A percentile compares a stretch with the other conserved stretches of the same genome.
Conservation (phyloP, 92 coral and sea anemone genomes). For the Epizoanthus ramosus region DNA sequence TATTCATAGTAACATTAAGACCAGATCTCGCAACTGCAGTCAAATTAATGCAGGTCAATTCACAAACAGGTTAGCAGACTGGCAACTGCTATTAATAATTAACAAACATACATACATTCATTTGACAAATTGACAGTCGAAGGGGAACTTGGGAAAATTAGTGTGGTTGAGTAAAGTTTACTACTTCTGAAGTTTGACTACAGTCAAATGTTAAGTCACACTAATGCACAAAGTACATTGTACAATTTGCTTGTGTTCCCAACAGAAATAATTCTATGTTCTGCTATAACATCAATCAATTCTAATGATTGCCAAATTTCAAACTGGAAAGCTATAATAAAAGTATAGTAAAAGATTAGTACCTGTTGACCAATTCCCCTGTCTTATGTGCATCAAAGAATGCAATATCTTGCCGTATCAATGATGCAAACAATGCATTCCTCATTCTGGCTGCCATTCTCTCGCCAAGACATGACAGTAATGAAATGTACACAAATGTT, state of each 20-base stretch:
- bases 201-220: no score
- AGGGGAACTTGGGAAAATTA: not conserved
- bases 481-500: constrained; percentile 88
- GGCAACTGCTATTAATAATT: no score
- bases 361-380: constrained; percentile 97
- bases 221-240: no score
- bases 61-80: no score
- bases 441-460: constrained; percentile 93
- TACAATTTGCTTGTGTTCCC: no score
- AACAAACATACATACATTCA: not conserved
- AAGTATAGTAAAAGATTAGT: not conserved
- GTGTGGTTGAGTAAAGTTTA: not conserved
- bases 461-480: constrained; percentile 95
- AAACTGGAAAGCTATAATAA: not conserved
- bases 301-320: no score
- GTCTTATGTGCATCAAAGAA: constrained; percentile 98
- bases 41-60: not conserved
- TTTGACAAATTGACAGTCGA: not conserved
- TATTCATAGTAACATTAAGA: not conserved
- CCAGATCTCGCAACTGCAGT: not conserved
- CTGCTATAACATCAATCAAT: not conserved
- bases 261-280: not conserved
- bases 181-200: not conserved
- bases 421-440: constrained; percentile 76
- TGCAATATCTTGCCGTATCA: constrained; percentile 91